Evolutionary conservation across 2,113 vertebrate genomes (phyloP), one percentile per base, ranked within the genome.

Genomic region (Tauraco erythrolophus): DNA sequence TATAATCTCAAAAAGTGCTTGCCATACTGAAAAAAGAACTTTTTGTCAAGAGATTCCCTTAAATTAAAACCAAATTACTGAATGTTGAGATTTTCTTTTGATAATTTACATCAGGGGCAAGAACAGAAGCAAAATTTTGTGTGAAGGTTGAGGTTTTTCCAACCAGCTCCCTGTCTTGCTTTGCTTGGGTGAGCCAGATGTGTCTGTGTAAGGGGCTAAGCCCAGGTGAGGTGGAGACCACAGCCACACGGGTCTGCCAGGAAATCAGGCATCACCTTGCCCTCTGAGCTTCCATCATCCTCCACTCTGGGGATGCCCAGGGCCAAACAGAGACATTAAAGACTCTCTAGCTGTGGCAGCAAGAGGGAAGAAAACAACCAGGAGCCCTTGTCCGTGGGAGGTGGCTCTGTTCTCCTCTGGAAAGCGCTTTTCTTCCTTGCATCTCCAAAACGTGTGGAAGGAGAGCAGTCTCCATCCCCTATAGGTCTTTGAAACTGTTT

Each of bases 221-320:
- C 30, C 28, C 51, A 24, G 68, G 16, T 6, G 45, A 66, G 58
- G 23, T n/a, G 41, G 48, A 60, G 46, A 51, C 33, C 19, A 27
- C 41, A 57, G 39, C 37, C 2, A 0, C 56, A 10, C 6, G 9
- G 48, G 14, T 58, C 62, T 70, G 68, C 45, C 35, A 33, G 37
- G 19, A 46, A 19, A 48, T 27, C 5, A 5, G 22, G 27, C 60
- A 80, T 17, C n/a, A 22, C 41, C 17, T 89, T 60, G 56, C 9
- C 6, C 21, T 78, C 53, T 31, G n/a, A 53, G 23, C 56, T 68
- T 65, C 39, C 11, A 3, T 43, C 2, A 1, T 53, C 19, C 8
- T 17, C 48, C 3, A 4, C 27, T 61, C 41, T 1, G 3, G 66
- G 74, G 50, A 48, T 7, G 2, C 30, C 11, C 1, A 2, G 30